Base-by-base conservation (phyloP, 2,113 vertebrate species). In the Empidonax alnorum region DNA sequence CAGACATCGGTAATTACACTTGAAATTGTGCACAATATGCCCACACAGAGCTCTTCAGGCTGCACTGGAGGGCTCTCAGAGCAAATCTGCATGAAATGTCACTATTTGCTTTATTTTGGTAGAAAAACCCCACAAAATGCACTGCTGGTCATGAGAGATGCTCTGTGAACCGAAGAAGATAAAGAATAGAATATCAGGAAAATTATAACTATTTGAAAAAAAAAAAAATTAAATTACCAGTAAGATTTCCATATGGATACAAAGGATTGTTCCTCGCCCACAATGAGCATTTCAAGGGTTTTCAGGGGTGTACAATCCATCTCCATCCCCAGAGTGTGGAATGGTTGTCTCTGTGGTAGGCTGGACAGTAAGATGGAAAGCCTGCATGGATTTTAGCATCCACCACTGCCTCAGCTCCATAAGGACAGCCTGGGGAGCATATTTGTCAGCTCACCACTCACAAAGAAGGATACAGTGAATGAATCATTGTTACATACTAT, bases 371-470 rank as follows among this genome's bases (percentile, higher is more conserved):
- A n/a, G 74, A 78, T 52, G 84, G 75, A 93, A 79, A 73, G 41
- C 39, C 35, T 67, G 35, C 2, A 3, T 15, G 42, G 49, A 68
- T 67, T 88, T 58, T 16, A 75, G 82, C 72, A 81, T 56, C 78
- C 52, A 37, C 46, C 86, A 52, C 59, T 8, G 12, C 55, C 58
- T 76, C 0, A 2, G 47, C 62, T 75, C 82, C 49, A 0, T 16
- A 71, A 83, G 90, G 71, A 53, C 82, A 95, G 93, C 71, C 90
- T 63, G 87, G 68, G 87, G 91, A 96, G 49, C 42, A n/a, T 35
- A 80, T 87, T 47, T 93, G 84, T 90, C 89, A 95, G 69, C 58
- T 95, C 92, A 31, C 63, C 35, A 90, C 72, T 84, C 92, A 92
- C 75, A 84, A 39, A 95, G 58, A 88, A 56, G 71, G 87, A 50